Evolutionary conservation across 2,888 invertebrate species (phyloP), one percentile per base, ranked within the genome.

Genomic region (Thymelicus acteon): DNA sequence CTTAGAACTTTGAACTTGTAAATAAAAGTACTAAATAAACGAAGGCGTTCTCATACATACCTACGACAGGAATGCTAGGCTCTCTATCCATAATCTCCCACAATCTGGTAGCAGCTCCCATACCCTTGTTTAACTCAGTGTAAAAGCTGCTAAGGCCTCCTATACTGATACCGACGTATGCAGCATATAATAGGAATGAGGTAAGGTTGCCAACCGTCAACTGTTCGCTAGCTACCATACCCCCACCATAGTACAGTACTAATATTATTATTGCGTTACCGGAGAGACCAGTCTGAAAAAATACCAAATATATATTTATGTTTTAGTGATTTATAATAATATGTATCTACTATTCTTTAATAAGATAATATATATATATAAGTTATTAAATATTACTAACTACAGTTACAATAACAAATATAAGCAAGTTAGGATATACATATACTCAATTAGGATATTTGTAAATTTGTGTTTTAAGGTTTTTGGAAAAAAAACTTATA

Each of bases 101-200:
- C 37, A 99, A 93, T 67, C 99, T 95, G 0, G 96, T 95, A 4
- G 98, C 98, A 0, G 99, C 98, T 0, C 99, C 99, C 4, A 99
- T 89, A 0, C 98, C 98, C 84, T 97, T 97, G 91, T 98, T 99
- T 74, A 99, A 86, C 83, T 99, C 99, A 0, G 98, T 96, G 85
- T 99, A 99, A 88, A 99, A 99, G 77, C 96, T 97, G 61, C 97
- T 97, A n/a, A 99, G 85, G 12, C 98, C 98, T 61, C 97, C 96
- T 52, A 99, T 95, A 52, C 98, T 98, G 44, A 98, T 95, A 12
- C 98, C 98, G 15, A 98, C 97, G 81, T 98, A 99, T 0, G 97
- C 98, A 0, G 99, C 98, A 83, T 99, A 99, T 13, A 99, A 89
- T 12, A 99, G 94, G 89, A 99, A 99, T 0, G 99, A 97, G 0